These are phyloP conservation scores for Holothuria glaberrima DNA, from an alignment of 35 echinoderm and acorn worm species.

Conservation along the genomic window DNA sequence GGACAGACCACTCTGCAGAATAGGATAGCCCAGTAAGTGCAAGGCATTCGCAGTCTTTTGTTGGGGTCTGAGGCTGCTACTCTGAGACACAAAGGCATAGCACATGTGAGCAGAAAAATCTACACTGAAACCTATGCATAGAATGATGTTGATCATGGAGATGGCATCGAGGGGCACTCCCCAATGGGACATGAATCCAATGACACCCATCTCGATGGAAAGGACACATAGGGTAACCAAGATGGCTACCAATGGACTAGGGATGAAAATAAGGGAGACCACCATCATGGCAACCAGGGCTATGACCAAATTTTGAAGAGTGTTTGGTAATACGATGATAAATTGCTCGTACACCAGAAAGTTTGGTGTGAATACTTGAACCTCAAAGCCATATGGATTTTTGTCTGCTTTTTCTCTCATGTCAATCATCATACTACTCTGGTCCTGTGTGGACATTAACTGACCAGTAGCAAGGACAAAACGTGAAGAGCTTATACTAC, in stretches of 20 bases:
- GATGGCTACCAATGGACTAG: slow-evolving; percentile 54
- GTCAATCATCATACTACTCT: slow-evolving; percentile 70
- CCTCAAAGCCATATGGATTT: slow-evolving; percentile 30
- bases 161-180: slow-evolving; percentile 69
- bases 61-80: neutral
- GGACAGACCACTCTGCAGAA: slow-evolving; percentile 80
- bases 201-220: slow-evolving; percentile 68
- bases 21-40: slow-evolving; percentile 78
- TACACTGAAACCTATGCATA: slow-evolving; percentile 91
- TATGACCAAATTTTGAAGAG: slow-evolving; percentile 63
- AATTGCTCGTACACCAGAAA: slow-evolving; percentile 85
- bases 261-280: slow-evolving; percentile 67
- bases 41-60: slow-evolving; percentile 63
- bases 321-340: slow-evolving; percentile 58
- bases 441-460: slow-evolving; percentile 37
- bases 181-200: slow-evolving; percentile 77
- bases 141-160: slow-evolving; percentile 79
- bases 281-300: slow-evolving; percentile 68
- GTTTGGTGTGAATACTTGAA: slow-evolving; percentile 54
- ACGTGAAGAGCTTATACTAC: slow-evolving; percentile 62
- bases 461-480: slow-evolving; percentile 54
- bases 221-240: slow-evolving; percentile 55
- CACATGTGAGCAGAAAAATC: slow-evolving; percentile 95
- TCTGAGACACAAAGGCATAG: slow-evolving; percentile 68
- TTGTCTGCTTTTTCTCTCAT: slow-evolving; percentile 44